Evolutionary conservation across 2,797 vertebrate genomes (phyloP), one percentile per base, ranked within the genome.

Genomic region (Mastacembelus armatus): DNA sequence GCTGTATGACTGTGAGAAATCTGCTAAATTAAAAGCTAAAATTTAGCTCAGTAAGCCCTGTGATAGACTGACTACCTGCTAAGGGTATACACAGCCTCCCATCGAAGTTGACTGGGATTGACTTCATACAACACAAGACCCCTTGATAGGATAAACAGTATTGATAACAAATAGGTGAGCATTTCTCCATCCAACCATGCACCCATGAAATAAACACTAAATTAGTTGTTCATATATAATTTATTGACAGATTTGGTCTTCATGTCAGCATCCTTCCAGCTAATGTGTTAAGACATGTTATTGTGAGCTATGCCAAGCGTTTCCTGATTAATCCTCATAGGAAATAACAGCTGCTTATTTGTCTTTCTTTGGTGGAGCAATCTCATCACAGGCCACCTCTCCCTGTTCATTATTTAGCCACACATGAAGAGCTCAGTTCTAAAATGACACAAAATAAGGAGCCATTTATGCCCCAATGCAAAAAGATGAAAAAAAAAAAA

Each of bases 271-370:
- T 11, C 4, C 32, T 33, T 32, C 32, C 32, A 33, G 55, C n/a
- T 49, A 15, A 24, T 49, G 14, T 39, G 30, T 40, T 21, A 10
- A 50, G 9, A 11, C 32, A 29, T 43, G 12, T 24, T 56, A 35
- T 19, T 52, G 57, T 5, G 15, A 18, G 61, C 0, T 0, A 4
- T 21, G 19, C 21, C 8, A 52, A 71, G 64, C 22, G 15, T 21
- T 66, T 84, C 64, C 70, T 60, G 29, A 77, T 65, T 67, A 54
- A 59, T 52, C 66, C 66, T 64, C 80, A 33, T 39, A 66, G 69
- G 71, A 83, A 78, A 74, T 67, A 85, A 71, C 74, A 77, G 81
- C 71, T 83, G 80, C 21, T 72, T 68, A 47, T 65, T 71, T 77
- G 4, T 35, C 33, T 76, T 78, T 59, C 70, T 36, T 22, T 27